A percentile compares a stretch with the other conserved stretches of the same genome.
Conservation (phyloP, 2,888 invertebrate genomes). For the Eupithecia dodoneata region DNA sequence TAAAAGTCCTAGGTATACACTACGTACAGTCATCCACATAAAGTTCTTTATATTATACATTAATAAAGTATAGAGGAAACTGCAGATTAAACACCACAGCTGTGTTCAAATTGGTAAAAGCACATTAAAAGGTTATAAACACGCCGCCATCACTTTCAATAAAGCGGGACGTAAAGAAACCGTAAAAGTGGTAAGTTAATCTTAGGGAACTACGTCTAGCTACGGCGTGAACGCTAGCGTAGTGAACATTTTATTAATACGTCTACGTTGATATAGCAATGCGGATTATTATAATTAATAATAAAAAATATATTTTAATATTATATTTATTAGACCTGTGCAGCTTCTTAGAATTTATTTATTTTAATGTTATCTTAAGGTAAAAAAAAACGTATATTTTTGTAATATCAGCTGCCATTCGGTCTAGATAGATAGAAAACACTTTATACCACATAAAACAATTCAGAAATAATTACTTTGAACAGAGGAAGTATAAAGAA, state of each 20-base stretch:
- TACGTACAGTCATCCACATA: background rate
- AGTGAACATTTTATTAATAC: background rate
- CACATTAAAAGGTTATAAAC: slow-evolving; percentile 28
- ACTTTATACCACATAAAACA: too few species aligned
- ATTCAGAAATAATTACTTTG: too few species aligned
- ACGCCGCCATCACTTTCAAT: slow-evolving; percentile 29
- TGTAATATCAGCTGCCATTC: too few species aligned
- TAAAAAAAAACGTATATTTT: too few species aligned
- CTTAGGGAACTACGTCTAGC: slow-evolving; percentile 2
- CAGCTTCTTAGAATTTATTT: background rate
- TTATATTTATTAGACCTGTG: background rate
- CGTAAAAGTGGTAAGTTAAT: slow-evolving; percentile 27
- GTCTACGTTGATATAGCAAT: background rate
- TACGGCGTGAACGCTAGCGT: background rate
- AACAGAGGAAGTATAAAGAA: too few species aligned
- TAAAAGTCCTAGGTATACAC: background rate
- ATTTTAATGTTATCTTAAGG: background rate
- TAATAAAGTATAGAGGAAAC: slow-evolving; percentile 2
- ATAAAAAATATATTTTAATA: too few species aligned
- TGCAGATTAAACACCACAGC: slow-evolving; percentile 9
- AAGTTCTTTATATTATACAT: slow-evolving; percentile 1
- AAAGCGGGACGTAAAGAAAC: slow-evolving; percentile 26
- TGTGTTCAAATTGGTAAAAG: slow-evolving; percentile 16
- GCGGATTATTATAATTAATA: too few species aligned
- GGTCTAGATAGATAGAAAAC: too few species aligned